These are phyloP conservation scores for Didymodactylos carnosus DNA, from an alignment of 2,888 invertebrate species.

Conservation along the genomic window DNA sequence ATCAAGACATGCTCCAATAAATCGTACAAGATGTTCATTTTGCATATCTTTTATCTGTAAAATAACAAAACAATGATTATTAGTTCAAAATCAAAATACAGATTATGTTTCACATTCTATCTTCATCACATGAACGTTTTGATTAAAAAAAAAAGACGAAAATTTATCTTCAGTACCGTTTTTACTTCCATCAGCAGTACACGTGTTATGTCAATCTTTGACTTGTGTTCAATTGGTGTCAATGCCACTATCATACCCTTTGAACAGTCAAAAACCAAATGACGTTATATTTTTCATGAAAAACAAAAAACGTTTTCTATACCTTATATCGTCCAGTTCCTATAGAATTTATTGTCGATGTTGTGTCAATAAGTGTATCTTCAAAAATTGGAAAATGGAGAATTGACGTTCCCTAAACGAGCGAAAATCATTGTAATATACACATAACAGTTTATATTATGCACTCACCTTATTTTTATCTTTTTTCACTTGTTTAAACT, in stretches of 20 bases:
- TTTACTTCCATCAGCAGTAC: slow-evolving; percentile 58
- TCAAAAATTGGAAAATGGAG: not conserved
- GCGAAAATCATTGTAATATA: not conserved
- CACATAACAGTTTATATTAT: not conserved
- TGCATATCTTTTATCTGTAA: slow-evolving; percentile 60
- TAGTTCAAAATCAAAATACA: too few relatives aligned
- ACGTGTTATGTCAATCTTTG: slow-evolving; percentile 19
- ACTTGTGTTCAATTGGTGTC: slow-evolving; percentile 12
- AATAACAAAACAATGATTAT: not conserved
- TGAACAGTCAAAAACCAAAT: not conserved
- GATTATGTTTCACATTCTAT: too few relatives aligned
- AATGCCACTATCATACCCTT: not conserved
- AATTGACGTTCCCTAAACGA: not conserved
- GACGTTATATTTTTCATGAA: not conserved
- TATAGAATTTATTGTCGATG: too few relatives aligned
- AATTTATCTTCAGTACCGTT: slow-evolving; percentile 22
- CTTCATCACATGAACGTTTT: not conserved
- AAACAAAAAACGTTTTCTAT: not conserved
- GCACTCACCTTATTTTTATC: not conserved
- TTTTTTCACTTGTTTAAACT: not conserved
- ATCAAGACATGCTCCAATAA: slow-evolving; percentile 66
- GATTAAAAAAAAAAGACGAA: not conserved
- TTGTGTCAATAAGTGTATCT: not conserved
- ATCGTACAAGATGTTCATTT: slow-evolving; percentile 63
- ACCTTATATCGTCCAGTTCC: not conserved